Base-by-base conservation (phyloP, 1,140 invertebrate species). In the Ladona fulva region DNA sequence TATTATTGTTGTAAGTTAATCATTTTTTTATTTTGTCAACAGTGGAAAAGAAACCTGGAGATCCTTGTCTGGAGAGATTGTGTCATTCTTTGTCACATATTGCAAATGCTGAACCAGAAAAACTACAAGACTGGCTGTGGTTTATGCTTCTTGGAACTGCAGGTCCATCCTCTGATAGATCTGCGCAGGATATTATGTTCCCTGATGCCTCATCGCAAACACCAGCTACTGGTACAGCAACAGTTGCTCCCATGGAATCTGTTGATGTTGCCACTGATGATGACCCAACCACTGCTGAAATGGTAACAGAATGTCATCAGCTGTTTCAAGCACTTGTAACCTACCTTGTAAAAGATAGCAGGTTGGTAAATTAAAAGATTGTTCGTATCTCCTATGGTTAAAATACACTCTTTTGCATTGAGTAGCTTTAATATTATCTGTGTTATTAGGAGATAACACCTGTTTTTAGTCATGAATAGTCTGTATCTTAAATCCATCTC, bases 271-370 rank as follows among this genome's bases (percentile, higher is more conserved):
- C 75, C 25, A 8, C 78, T 29, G 77, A 77, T 52, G 77, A 75
- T 24, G 77, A 75, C 12, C 66, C 42, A 19, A 37, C 8, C 24
- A 24, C 79, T 6, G 10, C 77, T 42, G 75, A 42, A 77, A 25
- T 29, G 29, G 77, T 29, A 74, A 44, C 29, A 74, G 74, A 93
- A 81, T 93, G 94, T 82, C 90, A 91, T 78, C 87, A 89, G n/a
- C 81, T 94, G 0, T 84, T 95, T 0, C 90, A 92, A 79, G 90
- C 89, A 44, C 86, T 95, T 8, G 91, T 92, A 0, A 89, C 90
- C 77, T 92, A 92, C 77, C 89, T 95, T 77, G 92, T 94, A 0
- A 93, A 92, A 80, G 90, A 93, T 78, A 92, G 89, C 77, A 89
- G 89, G 85, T 89, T 82, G 80, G 25, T 37, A 37, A 37, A 37